Base-by-base conservation (phyloP, 2,888 invertebrate genomes). In the Coecobrya sp. region DNA sequence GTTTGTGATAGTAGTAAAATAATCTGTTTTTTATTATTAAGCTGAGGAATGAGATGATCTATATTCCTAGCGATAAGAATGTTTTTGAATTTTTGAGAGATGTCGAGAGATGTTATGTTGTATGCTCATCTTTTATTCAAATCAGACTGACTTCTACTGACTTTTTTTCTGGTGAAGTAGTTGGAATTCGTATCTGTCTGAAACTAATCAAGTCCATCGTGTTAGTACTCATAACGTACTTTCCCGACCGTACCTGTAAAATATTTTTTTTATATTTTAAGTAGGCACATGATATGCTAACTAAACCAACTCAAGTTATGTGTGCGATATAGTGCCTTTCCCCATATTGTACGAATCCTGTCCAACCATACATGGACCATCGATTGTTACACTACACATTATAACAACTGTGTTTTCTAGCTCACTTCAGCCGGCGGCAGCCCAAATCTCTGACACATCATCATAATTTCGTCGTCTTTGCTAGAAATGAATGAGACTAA, bases 371-470 rank as follows among this genome's bases (percentile, higher is more conserved):
- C 85, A 25, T 68, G 85, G 85, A 10, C 4, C 86, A 82, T 89
- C 70, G n/a, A 59, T 89, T 70, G 70, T 70, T 88, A 36, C 27
- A 59, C 11, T 36, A 36, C 84, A 81, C 76, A 76, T 55, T 76
- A n/a, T n/a, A 16, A 49, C 68, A 45, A 59, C 45, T 86, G 7
- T 55, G 42, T 87, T 59, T 87, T 87, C 70, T 73, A 73, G 59
- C 55, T 52, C 62, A 65, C 59, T 59, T 86, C 68, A 89, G 89
- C 89, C 89, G 73, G 73, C 89, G 89, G 89, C 89, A 30, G 84
- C 89, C 85, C 73, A 85, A 70, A 85, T 89, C 62, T 85, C 89
- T 89, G 89, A 89, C 89, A 76, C 76, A 85, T 89, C 84, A 84
- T 88, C 87, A 62, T 70, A 52, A 68, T 62, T 30, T 55, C 52